phyloP scores from a whole-genome alignment of 1,140 invertebrate species.

The Temnothorax curvispinosus region DNA sequence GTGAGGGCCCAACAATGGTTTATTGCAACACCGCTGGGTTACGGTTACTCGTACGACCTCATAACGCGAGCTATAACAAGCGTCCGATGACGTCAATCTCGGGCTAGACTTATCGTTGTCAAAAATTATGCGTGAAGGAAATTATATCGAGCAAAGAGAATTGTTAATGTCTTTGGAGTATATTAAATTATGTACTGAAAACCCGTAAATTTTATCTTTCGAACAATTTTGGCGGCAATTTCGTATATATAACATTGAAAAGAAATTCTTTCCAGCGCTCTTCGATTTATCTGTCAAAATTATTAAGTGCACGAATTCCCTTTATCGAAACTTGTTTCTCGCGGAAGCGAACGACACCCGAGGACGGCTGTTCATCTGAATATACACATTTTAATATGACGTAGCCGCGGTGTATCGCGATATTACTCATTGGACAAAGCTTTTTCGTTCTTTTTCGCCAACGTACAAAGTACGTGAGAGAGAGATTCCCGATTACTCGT shows the following conservation, averaged over 20 bases:
- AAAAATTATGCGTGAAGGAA: conserved; percentile 64
- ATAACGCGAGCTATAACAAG: conserved; percentile 68
- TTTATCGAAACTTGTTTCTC: background rate
- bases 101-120: conserved; percentile 45
- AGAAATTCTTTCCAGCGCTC: background rate
- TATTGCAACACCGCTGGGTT: conserved; percentile 67
- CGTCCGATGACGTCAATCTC: conserved; percentile 60
- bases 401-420: background rate
- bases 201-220: background rate
- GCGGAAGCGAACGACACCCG: background rate
- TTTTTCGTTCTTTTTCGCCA: conserved; percentile 17
- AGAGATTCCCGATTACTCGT: conserved; percentile 57
- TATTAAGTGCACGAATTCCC: background rate
- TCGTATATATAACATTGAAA: background rate
- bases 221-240: background rate
- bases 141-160: background rate
- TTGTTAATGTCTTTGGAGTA: background rate
- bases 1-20: conserved; percentile 49
- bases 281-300: background rate
- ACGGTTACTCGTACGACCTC: conserved; percentile 65
- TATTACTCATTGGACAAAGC: conserved; percentile 17
- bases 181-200: background rate
- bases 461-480: conserved; percentile 8
- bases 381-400: conserved; percentile 36
- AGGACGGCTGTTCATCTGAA: background rate